A percentile compares a stretch with the other conserved stretches of the same genome.
phyloP scores from a whole-genome alignment of 2,113 vertebrate species.

The Tursiops truncatus region DNA sequence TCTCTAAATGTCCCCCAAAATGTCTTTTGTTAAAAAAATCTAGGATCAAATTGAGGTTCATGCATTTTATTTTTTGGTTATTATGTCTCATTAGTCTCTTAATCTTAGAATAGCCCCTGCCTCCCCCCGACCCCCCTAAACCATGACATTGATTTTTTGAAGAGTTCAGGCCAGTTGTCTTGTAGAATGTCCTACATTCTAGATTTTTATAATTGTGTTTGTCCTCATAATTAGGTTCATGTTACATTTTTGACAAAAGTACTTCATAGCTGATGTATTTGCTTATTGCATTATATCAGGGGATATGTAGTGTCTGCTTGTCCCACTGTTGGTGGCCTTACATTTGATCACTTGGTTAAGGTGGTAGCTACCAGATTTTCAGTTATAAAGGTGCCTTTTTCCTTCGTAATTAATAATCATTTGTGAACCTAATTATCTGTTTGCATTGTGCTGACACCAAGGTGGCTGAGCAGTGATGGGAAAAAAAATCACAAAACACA shows the following conservation, averaged over 20 bases:
- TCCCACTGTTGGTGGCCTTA: background rate
- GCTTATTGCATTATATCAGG: background rate
- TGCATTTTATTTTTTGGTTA: background rate
- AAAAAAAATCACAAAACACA: background rate
- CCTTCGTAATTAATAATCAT: background rate
- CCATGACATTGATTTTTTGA: background rate
- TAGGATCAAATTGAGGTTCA: background rate
- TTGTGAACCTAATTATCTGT: constrained; percentile 7
- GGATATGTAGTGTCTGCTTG: background rate
- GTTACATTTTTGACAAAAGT: background rate
- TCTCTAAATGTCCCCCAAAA: background rate
- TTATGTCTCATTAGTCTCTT: background rate
- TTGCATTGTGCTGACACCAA: background rate
- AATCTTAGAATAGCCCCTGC: background rate
- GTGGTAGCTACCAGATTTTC: background rate
- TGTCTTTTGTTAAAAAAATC: background rate
- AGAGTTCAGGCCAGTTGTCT: background rate
- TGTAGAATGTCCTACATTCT: background rate
- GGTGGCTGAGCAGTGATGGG: background rate
- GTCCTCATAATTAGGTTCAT: background rate
- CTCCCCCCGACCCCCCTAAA: background rate
- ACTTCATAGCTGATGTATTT: background rate
- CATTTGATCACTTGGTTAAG: constrained; percentile 27
- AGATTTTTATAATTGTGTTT: background rate
- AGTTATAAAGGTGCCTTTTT: background rate